A percentile compares a stretch with the other conserved stretches of the same genome.
These are phyloP conservation scores for Dioctria rufipes DNA, from an alignment of 2,888 invertebrate species.

Conservation along the genomic window DNA sequence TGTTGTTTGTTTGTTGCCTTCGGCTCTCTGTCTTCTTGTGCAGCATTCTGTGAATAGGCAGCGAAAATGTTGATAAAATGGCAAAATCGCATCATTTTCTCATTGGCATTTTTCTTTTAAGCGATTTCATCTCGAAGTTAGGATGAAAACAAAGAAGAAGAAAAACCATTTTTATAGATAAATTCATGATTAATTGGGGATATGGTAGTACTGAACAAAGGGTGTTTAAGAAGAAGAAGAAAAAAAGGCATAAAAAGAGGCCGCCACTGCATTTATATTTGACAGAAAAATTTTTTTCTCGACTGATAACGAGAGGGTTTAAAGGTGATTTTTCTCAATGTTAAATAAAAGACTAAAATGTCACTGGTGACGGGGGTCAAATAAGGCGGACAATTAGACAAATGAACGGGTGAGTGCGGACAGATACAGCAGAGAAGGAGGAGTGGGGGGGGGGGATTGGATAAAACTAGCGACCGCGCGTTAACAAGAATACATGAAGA, in stretches of 20 bases:
- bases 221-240: not conserved
- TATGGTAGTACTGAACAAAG: not conserved
- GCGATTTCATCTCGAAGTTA: not conserved
- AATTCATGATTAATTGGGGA: not conserved
- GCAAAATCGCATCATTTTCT: constrained; percentile 27
- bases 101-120: constrained; percentile 12
- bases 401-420: constrained; percentile 1
- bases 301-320: constrained; percentile 36
- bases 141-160: not conserved
- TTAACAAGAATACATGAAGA: constrained; percentile 45
- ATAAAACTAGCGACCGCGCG: constrained; percentile 39
- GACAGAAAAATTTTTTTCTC: constrained; percentile 12
- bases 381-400: not conserved
- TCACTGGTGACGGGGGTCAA: not conserved
- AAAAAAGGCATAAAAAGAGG: not conserved
- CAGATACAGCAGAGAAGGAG: not conserved
- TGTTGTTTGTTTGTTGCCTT: not conserved
- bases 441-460: not conserved
- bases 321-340: constrained; percentile 16
- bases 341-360: not conserved
- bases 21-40: not conserved
- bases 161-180: not conserved
- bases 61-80: constrained; percentile 8
- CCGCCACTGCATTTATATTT: not conserved
- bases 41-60: not conserved